Conservation (phyloP, 1,140 invertebrate species). For the Drosophila sturtevanti region DNA sequence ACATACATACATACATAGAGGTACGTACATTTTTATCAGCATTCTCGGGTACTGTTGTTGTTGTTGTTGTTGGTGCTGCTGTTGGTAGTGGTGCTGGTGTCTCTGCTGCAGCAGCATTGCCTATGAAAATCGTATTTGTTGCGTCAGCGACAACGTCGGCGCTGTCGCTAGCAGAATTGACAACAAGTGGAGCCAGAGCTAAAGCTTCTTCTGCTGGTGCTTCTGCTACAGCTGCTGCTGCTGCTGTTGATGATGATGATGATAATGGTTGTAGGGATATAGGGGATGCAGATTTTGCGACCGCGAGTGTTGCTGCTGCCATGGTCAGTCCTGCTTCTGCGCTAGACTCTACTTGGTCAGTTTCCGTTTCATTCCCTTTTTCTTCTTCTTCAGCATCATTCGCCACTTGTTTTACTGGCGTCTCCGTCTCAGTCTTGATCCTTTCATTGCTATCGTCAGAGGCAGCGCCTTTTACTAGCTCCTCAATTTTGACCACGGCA, state of each 20-base stretch:
- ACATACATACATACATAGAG: too few species aligned
- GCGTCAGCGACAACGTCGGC: constrained; percentile 58
- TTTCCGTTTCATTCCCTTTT: background rate
- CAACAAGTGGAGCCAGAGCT: constrained; percentile 60
- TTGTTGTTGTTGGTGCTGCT: constrained; percentile 10
- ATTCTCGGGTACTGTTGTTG: constrained; percentile 7
- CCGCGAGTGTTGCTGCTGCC: constrained; percentile 8
- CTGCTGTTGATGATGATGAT: constrained; percentile 17
- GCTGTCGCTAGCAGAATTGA: constrained; percentile 48
- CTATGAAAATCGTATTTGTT: constrained; percentile 60
- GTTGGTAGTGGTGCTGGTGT: constrained; percentile 26
- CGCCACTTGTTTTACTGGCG: constrained; percentile 29
- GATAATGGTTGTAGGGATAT: background rate
- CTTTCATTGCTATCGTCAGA: constrained; percentile 20
- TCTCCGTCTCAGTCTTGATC: constrained; percentile 65
- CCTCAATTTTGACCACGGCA: constrained; percentile 30
- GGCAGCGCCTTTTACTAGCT: constrained; percentile 29
- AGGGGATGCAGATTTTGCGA: constrained; percentile 1
- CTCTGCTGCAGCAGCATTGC: constrained; percentile 25
- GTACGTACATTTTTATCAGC: constrained; percentile 80
- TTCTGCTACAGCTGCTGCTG: constrained; percentile 4
- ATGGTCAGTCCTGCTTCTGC: constrained; percentile 8
- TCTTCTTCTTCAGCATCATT: constrained; percentile 1
- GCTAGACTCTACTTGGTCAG: constrained; percentile 1
- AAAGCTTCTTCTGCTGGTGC: constrained; percentile 20